Conservation (phyloP, 2,888 invertebrate species). For the Melolontha melolontha region DNA sequence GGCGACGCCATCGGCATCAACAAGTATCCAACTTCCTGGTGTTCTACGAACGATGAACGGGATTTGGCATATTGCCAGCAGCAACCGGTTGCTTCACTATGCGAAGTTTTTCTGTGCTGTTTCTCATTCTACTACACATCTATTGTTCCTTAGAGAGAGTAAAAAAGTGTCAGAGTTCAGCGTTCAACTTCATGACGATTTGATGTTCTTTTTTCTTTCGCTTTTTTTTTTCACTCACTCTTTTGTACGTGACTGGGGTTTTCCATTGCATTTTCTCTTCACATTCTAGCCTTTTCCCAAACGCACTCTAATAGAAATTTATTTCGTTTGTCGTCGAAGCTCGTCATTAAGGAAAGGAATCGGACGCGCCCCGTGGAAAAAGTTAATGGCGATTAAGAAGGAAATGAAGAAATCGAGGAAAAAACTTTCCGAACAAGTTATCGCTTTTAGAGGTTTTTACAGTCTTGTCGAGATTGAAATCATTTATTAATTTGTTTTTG, state of each 20-base stretch:
- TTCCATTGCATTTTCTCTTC: slow-evolving; percentile 23
- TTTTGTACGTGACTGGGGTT: slow-evolving; percentile 39
- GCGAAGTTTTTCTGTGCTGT: slow-evolving; percentile 31
- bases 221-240: slow-evolving; percentile 23
- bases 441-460: background rate
- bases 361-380: slow-evolving; percentile 23
- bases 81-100: slow-evolving; percentile 52
- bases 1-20: slow-evolving; percentile 54
- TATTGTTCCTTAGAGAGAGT: slow-evolving; percentile 41
- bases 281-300: slow-evolving; percentile 30
- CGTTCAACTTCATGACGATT: slow-evolving; percentile 36
- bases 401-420: background rate
- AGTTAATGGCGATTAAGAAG: slow-evolving; percentile 16
- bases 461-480: background rate
- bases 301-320: slow-evolving; percentile 41
- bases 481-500: slow-evolving; percentile 9
- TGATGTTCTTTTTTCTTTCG: slow-evolving; percentile 22
- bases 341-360: slow-evolving; percentile 34
- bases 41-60: slow-evolving; percentile 32
- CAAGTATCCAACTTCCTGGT: slow-evolving; percentile 53
- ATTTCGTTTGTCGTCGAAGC: slow-evolving; percentile 39
- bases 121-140: slow-evolving; percentile 24
- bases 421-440: background rate
- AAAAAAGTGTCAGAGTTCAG: slow-evolving; percentile 35
- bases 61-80: slow-evolving; percentile 49